These are phyloP conservation scores for Pantherophis alleghaniensis DNA, from an alignment of 2,797 vertebrate species.

Conservation along the genomic window DNA sequence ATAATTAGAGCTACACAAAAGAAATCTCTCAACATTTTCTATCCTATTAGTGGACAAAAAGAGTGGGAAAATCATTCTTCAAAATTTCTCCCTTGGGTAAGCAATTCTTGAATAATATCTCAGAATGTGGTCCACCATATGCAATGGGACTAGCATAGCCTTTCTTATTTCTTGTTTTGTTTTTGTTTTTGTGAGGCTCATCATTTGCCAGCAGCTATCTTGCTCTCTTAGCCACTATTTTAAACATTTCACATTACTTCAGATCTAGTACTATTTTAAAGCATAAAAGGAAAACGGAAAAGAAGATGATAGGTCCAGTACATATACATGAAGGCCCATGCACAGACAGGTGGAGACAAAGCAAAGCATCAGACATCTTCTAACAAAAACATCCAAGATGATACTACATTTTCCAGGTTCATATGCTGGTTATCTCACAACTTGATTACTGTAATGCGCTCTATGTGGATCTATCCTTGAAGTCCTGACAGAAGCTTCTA, in stretches of 20 bases:
- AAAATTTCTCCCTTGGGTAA: not conserved
- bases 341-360: not conserved
- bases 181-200: not conserved
- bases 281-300: not conserved
- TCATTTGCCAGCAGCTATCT: not conserved
- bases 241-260: not conserved
- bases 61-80: not conserved
- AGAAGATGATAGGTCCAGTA: not conserved
- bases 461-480: not conserved
- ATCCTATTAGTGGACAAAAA: not conserved
- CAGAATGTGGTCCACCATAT: not conserved
- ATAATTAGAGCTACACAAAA: not conserved
- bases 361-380: not conserved
- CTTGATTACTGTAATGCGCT: not conserved
- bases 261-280: not conserved
- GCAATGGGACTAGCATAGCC: not conserved
- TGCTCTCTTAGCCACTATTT: not conserved
- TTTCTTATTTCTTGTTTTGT: not conserved
- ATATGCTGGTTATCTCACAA: not conserved
- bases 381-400: not conserved
- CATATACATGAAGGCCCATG: not conserved
- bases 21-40: not conserved
- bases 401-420: not conserved
- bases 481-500: not conserved
- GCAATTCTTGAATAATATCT: not conserved